phyloP scores from a whole-genome alignment of 2,113 vertebrate species.

The Mola mola region DNA sequence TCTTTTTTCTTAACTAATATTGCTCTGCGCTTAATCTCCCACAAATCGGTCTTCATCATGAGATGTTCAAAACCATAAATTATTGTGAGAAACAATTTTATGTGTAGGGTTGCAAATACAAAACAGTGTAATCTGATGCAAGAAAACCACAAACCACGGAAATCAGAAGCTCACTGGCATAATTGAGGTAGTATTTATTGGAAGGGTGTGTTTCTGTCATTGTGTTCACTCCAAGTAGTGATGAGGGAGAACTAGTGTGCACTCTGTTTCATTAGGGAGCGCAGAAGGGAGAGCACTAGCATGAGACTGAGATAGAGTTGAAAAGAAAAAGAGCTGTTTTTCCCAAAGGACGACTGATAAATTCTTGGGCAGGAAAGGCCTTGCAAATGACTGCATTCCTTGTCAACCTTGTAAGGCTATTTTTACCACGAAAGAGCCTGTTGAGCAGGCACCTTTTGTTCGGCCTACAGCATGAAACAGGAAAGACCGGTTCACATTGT shows the following conservation, averaged over 20 bases:
- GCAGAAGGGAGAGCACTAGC: not conserved
- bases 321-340: constrained; percentile 46
- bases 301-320: constrained; percentile 6
- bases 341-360: constrained; percentile 73
- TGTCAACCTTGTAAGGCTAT: constrained; percentile 69
- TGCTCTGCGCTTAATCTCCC: not conserved
- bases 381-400: constrained; percentile 74
- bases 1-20: constrained; percentile 5
- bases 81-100: not conserved
- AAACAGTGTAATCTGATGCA: not conserved
- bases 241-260: constrained; percentile 6
- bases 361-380: constrained; percentile 74
- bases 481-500: constrained; percentile 57
- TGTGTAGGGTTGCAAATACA: not conserved
- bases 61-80: not conserved
- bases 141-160: not conserved
- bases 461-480: constrained; percentile 32
- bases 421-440: constrained; percentile 59
- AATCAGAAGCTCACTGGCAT: not conserved
- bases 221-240: not conserved
- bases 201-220: not conserved
- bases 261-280: not conserved
- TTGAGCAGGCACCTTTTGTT: constrained; percentile 54
- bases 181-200: not conserved
- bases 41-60: constrained; percentile 1